A percentile compares a stretch with the other conserved stretches of the same genome.
phyloP scores from a whole-genome alignment of 2,888 invertebrate species.

The Apocheima hispidaria region DNA sequence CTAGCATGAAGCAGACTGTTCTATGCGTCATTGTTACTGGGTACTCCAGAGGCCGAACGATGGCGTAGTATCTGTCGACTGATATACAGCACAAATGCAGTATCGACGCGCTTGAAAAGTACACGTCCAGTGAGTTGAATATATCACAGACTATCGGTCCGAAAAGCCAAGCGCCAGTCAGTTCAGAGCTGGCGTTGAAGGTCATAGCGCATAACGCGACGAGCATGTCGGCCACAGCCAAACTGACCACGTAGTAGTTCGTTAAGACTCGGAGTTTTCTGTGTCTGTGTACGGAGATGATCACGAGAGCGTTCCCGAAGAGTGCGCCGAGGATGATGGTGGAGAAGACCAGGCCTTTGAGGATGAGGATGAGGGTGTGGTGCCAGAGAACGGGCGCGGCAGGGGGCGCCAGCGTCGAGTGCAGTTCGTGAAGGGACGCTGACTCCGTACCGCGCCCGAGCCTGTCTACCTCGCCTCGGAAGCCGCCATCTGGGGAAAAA shows the following conservation, averaged over 20 bases:
- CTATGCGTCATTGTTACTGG: constrained; percentile 95
- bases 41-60: constrained; percentile 96
- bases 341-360: constrained; percentile 93
- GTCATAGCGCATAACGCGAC: constrained; percentile 97
- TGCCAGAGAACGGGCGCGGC: constrained; percentile 80
- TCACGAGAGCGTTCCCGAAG: constrained; percentile 96
- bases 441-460: constrained; percentile 84
- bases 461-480: constrained; percentile 78
- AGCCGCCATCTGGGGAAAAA: constrained; percentile 71
- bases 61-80: constrained; percentile 96
- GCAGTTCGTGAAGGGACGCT: constrained; percentile 77
- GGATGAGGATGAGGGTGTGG: constrained; percentile 85
- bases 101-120: constrained; percentile 96
- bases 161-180: constrained; percentile 95
- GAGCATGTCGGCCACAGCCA: constrained; percentile 97
- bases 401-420: constrained; percentile 81
- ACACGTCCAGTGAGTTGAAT: constrained; percentile 97
- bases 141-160: constrained; percentile 96
- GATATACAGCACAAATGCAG: constrained; percentile 97
- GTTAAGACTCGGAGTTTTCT: constrained; percentile 94
- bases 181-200: constrained; percentile 95
- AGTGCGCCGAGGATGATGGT: constrained; percentile 95
- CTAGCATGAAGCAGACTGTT: constrained; percentile 93
- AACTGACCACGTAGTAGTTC: constrained; percentile 97
- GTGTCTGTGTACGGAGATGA: constrained; percentile 93